A percentile compares a stretch with the other conserved stretches of the same genome.
phyloP scores from a whole-genome alignment of 1,140 invertebrate species.

The Batillaria attramentaria region DNA sequence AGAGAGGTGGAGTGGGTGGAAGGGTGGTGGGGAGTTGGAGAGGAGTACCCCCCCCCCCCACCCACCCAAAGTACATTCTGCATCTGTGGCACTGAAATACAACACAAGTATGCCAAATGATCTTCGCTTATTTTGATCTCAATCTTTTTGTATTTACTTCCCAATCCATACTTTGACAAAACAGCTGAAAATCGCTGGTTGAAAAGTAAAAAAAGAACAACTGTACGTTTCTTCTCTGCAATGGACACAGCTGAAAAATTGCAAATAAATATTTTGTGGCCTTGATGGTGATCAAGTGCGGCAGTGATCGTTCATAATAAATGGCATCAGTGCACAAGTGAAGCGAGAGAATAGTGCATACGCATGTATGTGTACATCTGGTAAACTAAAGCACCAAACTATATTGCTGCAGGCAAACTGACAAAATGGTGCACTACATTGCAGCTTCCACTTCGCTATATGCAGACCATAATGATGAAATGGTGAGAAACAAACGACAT shows the following conservation, averaged over 20 bases:
- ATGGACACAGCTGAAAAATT: neutral
- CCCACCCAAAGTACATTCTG: neutral
- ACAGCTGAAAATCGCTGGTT: no score
- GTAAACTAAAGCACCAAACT: neutral
- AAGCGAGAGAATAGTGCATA: no score
- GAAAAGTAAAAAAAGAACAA: no score
- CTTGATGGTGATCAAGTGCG: no score
- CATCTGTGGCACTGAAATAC: neutral
- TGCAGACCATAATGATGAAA: neutral
- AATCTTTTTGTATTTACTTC: neutral
- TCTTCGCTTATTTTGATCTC: neutral
- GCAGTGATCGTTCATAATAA: no score
- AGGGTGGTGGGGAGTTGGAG: neutral
- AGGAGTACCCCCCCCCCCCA: neutral
- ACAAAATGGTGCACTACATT: neutral
- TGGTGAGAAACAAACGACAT: neutral
- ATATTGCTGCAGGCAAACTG: neutral
- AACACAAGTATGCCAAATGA: neutral
- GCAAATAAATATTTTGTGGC: neutral
- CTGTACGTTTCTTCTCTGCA: no score
- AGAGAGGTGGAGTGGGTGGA: neutral
- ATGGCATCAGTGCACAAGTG: no score
- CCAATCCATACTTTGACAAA: neutral
- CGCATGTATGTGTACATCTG: neutral
- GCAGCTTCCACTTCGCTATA: neutral